Conservation (phyloP, 64 coral and sea anemone species). For the Pocillopora damicornis region DNA sequence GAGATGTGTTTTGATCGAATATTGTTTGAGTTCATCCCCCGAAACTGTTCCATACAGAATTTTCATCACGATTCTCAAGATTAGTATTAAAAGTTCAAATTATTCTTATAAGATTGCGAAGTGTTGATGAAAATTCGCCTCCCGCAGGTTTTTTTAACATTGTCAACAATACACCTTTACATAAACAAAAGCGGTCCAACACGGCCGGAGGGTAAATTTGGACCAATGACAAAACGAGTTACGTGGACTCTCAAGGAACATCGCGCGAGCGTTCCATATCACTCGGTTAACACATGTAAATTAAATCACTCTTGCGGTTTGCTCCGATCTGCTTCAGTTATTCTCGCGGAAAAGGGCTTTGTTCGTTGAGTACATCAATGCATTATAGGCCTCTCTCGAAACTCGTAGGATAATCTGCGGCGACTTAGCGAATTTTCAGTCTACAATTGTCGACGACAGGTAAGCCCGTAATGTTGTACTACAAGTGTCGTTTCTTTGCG, state of each 20-base stretch:
- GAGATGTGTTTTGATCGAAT: too few species aligned
- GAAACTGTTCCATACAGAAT: too few species aligned
- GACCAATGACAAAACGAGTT: slow-evolving; percentile 11
- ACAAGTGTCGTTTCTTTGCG: neutral
- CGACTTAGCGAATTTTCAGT: neutral
- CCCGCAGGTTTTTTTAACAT: neutral
- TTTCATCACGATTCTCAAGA: too few species aligned
- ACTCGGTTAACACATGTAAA: neutral
- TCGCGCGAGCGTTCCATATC: neutral
- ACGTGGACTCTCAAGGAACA: neutral
- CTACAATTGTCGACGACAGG: neutral
- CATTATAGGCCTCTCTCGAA: neutral
- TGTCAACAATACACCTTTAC: neutral
- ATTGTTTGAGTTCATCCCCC: too few species aligned
- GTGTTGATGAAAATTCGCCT: slow-evolving; percentile 5
- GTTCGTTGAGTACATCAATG: neutral
- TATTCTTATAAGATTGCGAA: neutral
- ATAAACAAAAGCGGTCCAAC: neutral
- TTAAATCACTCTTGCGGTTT: neutral
- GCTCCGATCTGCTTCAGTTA: neutral
- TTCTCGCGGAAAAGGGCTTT: neutral
- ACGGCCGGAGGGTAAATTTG: neutral
- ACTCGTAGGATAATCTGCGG: neutral
- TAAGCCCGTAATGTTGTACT: neutral
- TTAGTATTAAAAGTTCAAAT: neutral